Evolutionary conservation across 2,113 vertebrate species (phyloP), one percentile per base, ranked within the genome.

Genomic region (Pao palembangensis): DNA sequence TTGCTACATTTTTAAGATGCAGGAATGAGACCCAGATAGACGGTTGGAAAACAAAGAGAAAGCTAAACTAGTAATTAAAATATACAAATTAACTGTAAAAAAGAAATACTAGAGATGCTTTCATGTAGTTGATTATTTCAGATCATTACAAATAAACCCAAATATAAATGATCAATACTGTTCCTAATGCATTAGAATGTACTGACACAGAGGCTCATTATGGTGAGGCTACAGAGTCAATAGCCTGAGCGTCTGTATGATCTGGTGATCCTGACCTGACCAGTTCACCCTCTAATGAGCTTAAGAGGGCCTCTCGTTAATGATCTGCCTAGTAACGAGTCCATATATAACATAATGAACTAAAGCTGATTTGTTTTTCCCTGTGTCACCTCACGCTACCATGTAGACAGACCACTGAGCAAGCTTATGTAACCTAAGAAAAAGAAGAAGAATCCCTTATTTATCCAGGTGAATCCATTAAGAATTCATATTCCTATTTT

Each of bases 311-410:
- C 66, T 67, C 67, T 63, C 61, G 78, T 70, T 81, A 83, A 76
- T 48, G 51, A 80, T 55, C 75, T 76, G 53, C 72, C 66, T 65
- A 44, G 44, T 63, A 68, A 83, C 61, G 1, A 76, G 68, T 78
- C 43, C 21, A 64, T 16, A 55, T 65, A 41, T 43, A 55, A 53
- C 51, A 53, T 31, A 64, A 84, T 28, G 0, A 67, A 41, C 69
- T 69, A 67, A 85, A 81, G 82, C 79, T 38, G 83, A 78, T 80
- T 38, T 70, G 71, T 50, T 20, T 57, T 1, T 70, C 67, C 60
- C 71, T 66, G 76, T 55, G 73, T 73, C 18, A 73, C 7, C 51
- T 58, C 71, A 59, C 16, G 63, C 69, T 62, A 34, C 72, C 67
- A 62, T 21, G 58, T 31, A 54, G 47, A 31, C 28, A 31, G 56